A percentile compares a stretch with the other conserved stretches of the same genome.
phyloP scores from a whole-genome alignment of 1,140 invertebrate species.

The Orchesella cincta region DNA sequence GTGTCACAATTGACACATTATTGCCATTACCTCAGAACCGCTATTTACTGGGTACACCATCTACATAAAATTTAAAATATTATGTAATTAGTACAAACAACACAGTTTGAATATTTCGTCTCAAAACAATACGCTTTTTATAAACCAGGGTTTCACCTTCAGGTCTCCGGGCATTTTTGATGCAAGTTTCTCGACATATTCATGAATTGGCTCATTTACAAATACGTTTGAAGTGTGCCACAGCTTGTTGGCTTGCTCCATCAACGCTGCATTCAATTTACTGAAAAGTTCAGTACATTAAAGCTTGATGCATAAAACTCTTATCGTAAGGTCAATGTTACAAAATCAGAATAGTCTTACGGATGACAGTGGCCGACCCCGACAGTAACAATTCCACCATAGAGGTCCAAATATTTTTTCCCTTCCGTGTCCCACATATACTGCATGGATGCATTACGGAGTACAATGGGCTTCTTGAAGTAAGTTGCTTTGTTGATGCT shows the following conservation, averaged over 20 bases:
- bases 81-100: not conserved
- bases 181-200: slow-evolving; percentile 82
- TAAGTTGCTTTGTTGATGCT: slow-evolving; percentile 66
- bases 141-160: slow-evolving; percentile 70
- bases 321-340: too few species aligned
- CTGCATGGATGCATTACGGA: slow-evolving; percentile 85
- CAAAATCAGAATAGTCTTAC: slow-evolving; percentile 66
- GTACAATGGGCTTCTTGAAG: slow-evolving; percentile 80
- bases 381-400: slow-evolving; percentile 94
- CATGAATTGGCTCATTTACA: slow-evolving; percentile 82
- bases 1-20: too few species aligned
- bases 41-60: slow-evolving; percentile 92
- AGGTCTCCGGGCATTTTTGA: slow-evolving; percentile 80
- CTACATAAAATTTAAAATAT: too few species aligned
- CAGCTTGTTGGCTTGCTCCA: slow-evolving; percentile 75
- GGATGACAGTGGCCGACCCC: slow-evolving; percentile 98
- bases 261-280: slow-evolving; percentile 74
- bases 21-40: slow-evolving; percentile 93
- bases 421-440: slow-evolving; percentile 86
- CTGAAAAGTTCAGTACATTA: slow-evolving; percentile 57
- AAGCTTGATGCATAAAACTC: too few species aligned
- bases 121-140: too few species aligned
- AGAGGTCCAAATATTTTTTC: slow-evolving; percentile 88
- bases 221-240: slow-evolving; percentile 94
- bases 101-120: not conserved